Evolutionary conservation across 2,797 vertebrate genomes (phyloP).

Genomic region (Tenualosa thibaudeaui): DNA sequence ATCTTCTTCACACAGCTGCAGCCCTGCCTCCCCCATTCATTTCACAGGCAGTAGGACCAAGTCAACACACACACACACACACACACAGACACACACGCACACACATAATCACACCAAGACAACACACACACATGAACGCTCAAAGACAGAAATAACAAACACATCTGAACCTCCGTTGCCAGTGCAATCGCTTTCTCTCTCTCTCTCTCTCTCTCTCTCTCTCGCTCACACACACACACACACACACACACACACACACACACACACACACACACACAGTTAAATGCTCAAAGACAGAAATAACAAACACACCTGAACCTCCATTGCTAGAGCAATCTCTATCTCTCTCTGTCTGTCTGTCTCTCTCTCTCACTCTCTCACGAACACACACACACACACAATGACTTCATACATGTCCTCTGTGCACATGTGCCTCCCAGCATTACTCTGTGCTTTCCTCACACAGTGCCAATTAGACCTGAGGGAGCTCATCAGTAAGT

Average conservation of each 20-base stretch:
- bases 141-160: neutral
- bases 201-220: no score
- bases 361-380: no score
- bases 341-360: no score
- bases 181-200: no score
- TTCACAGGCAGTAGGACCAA: neutral
- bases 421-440: neutral
- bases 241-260: conserved; percentile 25
- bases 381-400: neutral
- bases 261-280: conserved; percentile 27
- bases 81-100: conserved; percentile 27
- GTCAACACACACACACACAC: conserved; percentile 12
- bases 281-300: neutral
- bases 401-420: neutral
- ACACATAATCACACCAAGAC: conserved; percentile 14
- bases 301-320: neutral
- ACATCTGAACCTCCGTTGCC: neutral
- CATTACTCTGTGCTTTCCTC: neutral
- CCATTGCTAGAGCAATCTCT: neutral
- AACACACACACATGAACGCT: conserved; percentile 6
- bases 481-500: neutral
- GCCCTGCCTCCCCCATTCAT: neutral
- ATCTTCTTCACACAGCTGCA: neutral
- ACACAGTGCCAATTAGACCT: neutral
- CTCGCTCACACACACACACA: conserved; percentile 20